Evolutionary conservation across 1,140 invertebrate genomes (phyloP), one percentile per base, ranked within the genome.

Genomic region (Cydia amplana): DNA sequence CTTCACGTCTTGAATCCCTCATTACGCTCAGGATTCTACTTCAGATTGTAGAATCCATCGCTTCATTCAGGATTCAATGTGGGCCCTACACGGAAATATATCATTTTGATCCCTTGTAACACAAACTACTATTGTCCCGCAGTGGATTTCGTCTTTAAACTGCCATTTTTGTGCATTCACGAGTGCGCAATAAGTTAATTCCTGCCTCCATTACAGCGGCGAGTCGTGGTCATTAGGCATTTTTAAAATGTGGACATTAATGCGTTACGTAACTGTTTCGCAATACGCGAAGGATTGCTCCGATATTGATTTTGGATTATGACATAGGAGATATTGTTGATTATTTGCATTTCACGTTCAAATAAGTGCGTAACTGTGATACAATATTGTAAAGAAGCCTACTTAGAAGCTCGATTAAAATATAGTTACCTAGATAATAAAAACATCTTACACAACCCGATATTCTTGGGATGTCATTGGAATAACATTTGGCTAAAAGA

Each of bases 131-230:
- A n/a, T n/a, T n/a, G 10, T n/a, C 0, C n/a, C 49, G 49, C 4
- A n/a, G 16, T 18, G 16, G 49, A n/a, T 51, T 60, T 60, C 55
- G 20, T 23, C 9, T 23, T 60, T 23, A 10, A n/a, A 60, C 20
- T 10, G 55, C 28, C 25, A 70, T 70, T 70, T 70, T 20, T 18
- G 28, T 14, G 40, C 32, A 70, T 70, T 40, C 40, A 43, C 28
- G 64, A 67, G 18, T 70, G 28, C 16, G 65, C 65, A 70, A 70
- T 40, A 40, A 70, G 7, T 23, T 70, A 70, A 36, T 18, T 70
- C 16, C 16, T 67, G 63, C 25, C 65, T 70, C 18, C 65, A 70
- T 70, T 70, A 70, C n/a, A 5, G 64, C n/a, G 64, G 25, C 32
- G 32, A 18, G 64, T 67, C 64, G 65, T 70, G 32, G 65, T 36